phyloP scores from a whole-genome alignment of 2,888 invertebrate genomes.

The Ethmia dodecea region DNA sequence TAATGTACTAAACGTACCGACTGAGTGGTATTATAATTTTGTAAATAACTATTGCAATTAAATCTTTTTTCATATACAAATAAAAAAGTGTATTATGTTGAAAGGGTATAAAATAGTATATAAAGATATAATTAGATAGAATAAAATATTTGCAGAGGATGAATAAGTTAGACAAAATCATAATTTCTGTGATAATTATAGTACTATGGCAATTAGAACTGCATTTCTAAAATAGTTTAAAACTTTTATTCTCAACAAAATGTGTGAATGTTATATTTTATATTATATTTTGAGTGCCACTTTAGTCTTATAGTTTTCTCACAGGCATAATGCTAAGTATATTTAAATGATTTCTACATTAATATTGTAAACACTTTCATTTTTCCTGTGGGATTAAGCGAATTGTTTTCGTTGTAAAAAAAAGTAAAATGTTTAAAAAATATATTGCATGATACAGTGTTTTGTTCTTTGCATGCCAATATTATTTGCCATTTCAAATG shows the following conservation, averaged over 20 bases:
- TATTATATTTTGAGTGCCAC: conserved; percentile 13
- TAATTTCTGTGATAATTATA: conserved; percentile 54
- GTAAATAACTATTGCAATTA: conserved; percentile 24
- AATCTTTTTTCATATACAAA: conserved; percentile 3
- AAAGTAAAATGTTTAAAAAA: conserved; percentile 45
- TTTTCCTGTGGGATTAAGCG: too few relatives aligned
- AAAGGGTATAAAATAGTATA: conserved; percentile 14
- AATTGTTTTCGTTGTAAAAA: conserved; percentile 35
- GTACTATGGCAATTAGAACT: conserved; percentile 33
- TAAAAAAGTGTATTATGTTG: conserved; percentile 8
- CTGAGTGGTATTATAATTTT: conserved; percentile 36
- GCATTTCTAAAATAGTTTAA: conserved; percentile 19
- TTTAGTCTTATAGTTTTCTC: background rate
- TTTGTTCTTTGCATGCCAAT: conserved; percentile 64
- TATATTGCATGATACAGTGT: conserved; percentile 66
- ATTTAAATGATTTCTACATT: too few relatives aligned
- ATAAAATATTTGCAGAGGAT: conserved; percentile 13
- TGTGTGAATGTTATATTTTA: conserved; percentile 8
- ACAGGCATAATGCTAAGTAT: background rate
- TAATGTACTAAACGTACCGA: conserved; percentile 22
- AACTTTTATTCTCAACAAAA: conserved; percentile 7
- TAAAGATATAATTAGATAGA: conserved; percentile 2
- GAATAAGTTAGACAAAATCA: conserved; percentile 30
- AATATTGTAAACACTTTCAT: too few relatives aligned
- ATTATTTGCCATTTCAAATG: conserved; percentile 35